Conservation (phyloP, 2,113 vertebrate species). For the Arothron firmamentum region DNA sequence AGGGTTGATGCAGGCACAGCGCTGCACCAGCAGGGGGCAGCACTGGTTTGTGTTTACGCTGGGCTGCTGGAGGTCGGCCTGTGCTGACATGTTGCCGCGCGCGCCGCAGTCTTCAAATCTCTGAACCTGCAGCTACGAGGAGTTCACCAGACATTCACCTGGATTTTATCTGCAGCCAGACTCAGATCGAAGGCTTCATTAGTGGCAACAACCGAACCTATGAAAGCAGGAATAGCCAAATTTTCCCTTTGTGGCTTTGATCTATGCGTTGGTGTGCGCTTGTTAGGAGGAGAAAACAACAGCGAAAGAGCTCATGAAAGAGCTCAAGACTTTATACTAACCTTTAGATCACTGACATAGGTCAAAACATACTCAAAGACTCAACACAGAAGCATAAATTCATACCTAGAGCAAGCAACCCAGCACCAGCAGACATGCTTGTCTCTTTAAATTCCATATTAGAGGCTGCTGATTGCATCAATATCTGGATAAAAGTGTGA, state of each 20-base stretch:
- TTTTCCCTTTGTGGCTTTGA: background rate
- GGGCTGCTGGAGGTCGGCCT: no score
- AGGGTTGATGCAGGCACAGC: background rate
- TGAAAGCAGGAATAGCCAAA: no score
- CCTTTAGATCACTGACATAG: no score
- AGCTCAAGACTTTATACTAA: no score
- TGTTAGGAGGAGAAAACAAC: background rate
- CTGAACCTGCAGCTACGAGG: constrained; percentile 35
- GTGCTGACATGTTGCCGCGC: constrained; percentile 14
- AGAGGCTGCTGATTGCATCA: no score
- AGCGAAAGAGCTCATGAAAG: no score
- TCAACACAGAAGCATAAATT: no score
- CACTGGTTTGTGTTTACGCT: background rate
- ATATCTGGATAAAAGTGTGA: no score
- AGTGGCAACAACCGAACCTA: background rate
- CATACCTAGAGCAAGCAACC: constrained; percentile 2
- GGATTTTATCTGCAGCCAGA: background rate
- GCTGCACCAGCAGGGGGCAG: constrained; percentile 49
- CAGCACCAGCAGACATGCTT: constrained; percentile 2
- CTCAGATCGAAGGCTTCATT: background rate
- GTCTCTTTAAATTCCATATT: background rate
- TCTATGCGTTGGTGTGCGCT: background rate
- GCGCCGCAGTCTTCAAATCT: constrained; percentile 3
- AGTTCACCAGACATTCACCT: background rate
- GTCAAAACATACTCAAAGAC: no score